Conservation (phyloP, 2,797 vertebrate species). For the Sebastes vulpes region DNA sequence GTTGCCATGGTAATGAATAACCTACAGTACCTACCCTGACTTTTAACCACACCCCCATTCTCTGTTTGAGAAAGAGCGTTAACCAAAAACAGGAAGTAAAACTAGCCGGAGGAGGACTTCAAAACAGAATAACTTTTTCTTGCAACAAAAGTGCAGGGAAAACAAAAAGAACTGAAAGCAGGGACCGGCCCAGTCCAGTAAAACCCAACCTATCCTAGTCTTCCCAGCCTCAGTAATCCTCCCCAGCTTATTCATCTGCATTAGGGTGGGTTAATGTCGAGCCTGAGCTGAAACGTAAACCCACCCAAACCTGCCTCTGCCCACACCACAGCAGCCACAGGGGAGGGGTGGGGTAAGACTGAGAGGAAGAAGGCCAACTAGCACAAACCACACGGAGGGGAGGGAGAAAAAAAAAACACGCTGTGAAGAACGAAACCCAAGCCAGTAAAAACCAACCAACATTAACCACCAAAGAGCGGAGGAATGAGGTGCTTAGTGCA, state of each 20-base stretch:
- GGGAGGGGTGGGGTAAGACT: slow-evolving; percentile 42
- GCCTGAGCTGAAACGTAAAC: slow-evolving; percentile 54
- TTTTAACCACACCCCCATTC: no score
- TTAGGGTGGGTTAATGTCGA: slow-evolving; percentile 35
- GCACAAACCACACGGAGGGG: slow-evolving; percentile 40
- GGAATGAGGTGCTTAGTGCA: slow-evolving; percentile 1
- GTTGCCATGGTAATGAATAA: no score
- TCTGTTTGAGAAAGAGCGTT: no score
- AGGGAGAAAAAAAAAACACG: neutral
- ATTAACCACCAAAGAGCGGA: slow-evolving; percentile 13
- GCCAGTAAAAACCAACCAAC: slow-evolving; percentile 34
- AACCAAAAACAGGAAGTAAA: no score
- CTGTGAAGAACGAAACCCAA: slow-evolving; percentile 24
- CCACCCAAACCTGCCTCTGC: slow-evolving; percentile 58
- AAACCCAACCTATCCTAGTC: slow-evolving; percentile 12
- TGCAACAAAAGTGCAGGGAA: neutral
- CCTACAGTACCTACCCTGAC: no score
- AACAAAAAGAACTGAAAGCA: neutral
- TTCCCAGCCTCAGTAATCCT: slow-evolving; percentile 39
- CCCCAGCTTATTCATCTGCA: slow-evolving; percentile 34
- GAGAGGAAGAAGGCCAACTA: slow-evolving; percentile 33
- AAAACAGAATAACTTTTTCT: neutral
- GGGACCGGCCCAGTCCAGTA: neutral
- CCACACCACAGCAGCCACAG: slow-evolving; percentile 60
- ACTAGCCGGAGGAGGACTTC: no score